A percentile compares a stretch with the other conserved stretches of the same genome.
Evolutionary conservation across 2,888 invertebrate species (phyloP).

Genomic region (Synanthedon andrenaeformis): DNA sequence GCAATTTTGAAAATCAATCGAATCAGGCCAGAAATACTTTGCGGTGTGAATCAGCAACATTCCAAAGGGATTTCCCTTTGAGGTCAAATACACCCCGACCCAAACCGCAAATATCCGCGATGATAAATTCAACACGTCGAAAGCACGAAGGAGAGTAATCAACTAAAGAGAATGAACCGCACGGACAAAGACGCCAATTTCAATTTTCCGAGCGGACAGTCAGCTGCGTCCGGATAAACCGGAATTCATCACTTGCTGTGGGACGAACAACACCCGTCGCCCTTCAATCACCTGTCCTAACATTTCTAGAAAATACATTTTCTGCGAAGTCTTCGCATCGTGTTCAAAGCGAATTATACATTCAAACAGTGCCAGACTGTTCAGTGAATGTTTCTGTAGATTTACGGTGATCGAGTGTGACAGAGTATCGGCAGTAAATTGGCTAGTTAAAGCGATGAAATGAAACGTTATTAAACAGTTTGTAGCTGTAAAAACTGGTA

Average conservation of each 20-base stretch:
- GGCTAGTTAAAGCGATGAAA: slow-evolving; percentile 5
- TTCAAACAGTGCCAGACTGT: not conserved
- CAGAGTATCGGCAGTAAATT: not conserved
- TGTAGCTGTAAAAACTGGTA: slow-evolving; percentile 47
- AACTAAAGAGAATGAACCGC: slow-evolving; percentile 12
- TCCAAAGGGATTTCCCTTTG: slow-evolving; percentile 6
- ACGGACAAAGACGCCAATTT: slow-evolving; percentile 27
- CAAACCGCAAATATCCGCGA: slow-evolving; percentile 8
- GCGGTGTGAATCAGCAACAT: slow-evolving; percentile 7
- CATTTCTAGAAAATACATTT: slow-evolving; percentile 17
- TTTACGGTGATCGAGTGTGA: not conserved
- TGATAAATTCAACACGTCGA: slow-evolving; percentile 16
- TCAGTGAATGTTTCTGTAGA: not conserved
- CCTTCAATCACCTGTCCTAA: slow-evolving; percentile 45
- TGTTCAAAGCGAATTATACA: not conserved
- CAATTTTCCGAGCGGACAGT: slow-evolving; percentile 47
- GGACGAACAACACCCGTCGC: slow-evolving; percentile 32
- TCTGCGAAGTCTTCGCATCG: slow-evolving; percentile 13
- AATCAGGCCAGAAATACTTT: not conserved
- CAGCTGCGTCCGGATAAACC: slow-evolving; percentile 41
- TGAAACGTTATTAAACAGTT: slow-evolving; percentile 13
- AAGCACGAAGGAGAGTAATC: slow-evolving; percentile 20
- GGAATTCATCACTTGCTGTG: slow-evolving; percentile 41
- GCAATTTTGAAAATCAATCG: slow-evolving; percentile 2
- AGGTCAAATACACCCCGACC: slow-evolving; percentile 2